Conservation (phyloP, 2,113 vertebrate species). For the Hystrix cristata region DNA sequence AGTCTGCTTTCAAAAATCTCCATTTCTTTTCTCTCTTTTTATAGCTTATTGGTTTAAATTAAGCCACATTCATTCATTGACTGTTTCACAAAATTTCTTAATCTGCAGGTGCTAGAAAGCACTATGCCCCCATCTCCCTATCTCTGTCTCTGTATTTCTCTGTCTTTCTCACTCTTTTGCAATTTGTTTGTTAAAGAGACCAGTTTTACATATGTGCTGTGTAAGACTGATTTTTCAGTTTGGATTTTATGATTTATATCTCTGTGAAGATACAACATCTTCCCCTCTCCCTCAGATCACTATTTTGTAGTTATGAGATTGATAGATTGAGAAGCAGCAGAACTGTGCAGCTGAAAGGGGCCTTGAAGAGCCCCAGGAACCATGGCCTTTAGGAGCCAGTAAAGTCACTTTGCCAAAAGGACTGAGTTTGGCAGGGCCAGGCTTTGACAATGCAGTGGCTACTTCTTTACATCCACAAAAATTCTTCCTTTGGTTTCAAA, state of each 20-base stretch:
- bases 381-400: neutral
- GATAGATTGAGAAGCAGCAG: neutral
- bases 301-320: neutral
- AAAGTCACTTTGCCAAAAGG: neutral
- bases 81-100: neutral
- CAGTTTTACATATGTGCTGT: neutral
- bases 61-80: neutral
- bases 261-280: neutral
- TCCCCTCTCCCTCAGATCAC: neutral
- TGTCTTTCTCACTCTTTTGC: neutral
- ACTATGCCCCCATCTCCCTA: neutral
- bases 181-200: neutral
- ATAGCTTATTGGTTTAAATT: neutral
- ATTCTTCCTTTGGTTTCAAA: neutral
- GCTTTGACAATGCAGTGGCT: neutral
- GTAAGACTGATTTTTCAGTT: neutral
- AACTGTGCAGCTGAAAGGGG: neutral
- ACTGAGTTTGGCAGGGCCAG: neutral
- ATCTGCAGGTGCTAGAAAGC: neutral
- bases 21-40: neutral
- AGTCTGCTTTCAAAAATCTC: neutral
- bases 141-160: neutral
- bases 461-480: neutral
- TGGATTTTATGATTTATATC: constrained; percentile 10
- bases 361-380: neutral